phyloP scores from a whole-genome alignment of 2,797 vertebrate genomes.

The Steatocranus sp. region DNA sequence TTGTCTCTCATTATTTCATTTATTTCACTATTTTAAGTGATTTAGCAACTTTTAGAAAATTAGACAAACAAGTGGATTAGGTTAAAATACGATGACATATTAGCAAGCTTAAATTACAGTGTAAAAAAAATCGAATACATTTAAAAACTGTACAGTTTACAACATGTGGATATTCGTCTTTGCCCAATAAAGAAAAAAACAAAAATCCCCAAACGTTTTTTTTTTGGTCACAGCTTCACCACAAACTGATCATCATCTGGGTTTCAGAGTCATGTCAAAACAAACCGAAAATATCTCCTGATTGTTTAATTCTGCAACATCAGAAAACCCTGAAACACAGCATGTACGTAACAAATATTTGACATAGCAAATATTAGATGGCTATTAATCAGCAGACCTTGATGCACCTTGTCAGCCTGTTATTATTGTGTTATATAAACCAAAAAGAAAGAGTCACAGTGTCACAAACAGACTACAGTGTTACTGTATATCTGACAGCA shows the following conservation, averaged over 20 bases:
- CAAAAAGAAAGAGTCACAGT: constrained; percentile 17
- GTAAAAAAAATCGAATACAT: neutral
- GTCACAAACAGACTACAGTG: constrained; percentile 29
- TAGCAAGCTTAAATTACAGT: neutral
- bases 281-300: neutral
- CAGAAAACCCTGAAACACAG: neutral
- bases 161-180: neutral
- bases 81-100: neutral
- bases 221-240: neutral
- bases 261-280: neutral
- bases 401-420: neutral
- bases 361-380: neutral
- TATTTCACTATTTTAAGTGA: neutral
- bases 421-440: constrained; percentile 30
- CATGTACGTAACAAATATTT: neutral
- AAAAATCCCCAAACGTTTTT: too few relatives aligned
- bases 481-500: constrained; percentile 29
- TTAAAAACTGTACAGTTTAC: neutral
- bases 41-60: neutral
- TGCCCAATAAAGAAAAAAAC: neutral
- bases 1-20: neutral
- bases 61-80: neutral
- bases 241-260: neutral
- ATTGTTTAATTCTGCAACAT: neutral
- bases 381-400: neutral